Evolutionary conservation across 2,797 vertebrate genomes (phyloP), one percentile per base, ranked within the genome.

Genomic region (Lepus oiostolus): DNA sequence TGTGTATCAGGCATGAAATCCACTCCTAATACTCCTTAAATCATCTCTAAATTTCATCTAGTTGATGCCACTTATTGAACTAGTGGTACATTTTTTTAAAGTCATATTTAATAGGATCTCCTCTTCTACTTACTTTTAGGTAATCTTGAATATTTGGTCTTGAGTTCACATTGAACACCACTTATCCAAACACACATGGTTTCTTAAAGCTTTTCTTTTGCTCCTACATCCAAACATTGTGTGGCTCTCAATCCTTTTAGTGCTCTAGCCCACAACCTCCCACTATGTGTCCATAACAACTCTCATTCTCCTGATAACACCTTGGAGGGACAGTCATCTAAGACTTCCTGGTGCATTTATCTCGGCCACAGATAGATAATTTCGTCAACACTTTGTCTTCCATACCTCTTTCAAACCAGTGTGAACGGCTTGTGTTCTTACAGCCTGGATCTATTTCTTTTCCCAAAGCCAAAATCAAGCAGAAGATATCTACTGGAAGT

Each of bases 51-150:
- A 63, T 32, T 9, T 52, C 9, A 54, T 24, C 28, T 85, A 58
- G 11, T 75, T 2, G 0, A 76, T 89, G 30, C 3, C 8, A 79
- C 19, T 82, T 16, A 19, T 74, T 32, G 42, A 32, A 47, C 6
- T 88, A 13, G 50, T 67, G 47, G 47, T n/a, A 95, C 74, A 85
- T 70, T 50, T 21, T n/a, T 28, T 71, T 52, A 85, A 85, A 88
- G 5, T 67, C 24, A 26, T n/a, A 35, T 75, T 54, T 88, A 70
- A 8, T 14, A 14, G 24, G 14, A 1, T 68, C 8, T 75, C 26
- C 47, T 90, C 2, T 81, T 83, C 42, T 81, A 14, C 19, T 83
- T 19, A 76, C 17, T 76, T 65, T 81, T 68, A 65, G 21, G 5
- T 28, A 60, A n/a, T 17, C 42, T 12, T 24, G 11, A 85, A 24